These are phyloP conservation scores for Turritopsis rubra DNA, from an alignment of 30 jellyfish, hydroid and myxozoan genomes.

Conservation along the genomic window DNA sequence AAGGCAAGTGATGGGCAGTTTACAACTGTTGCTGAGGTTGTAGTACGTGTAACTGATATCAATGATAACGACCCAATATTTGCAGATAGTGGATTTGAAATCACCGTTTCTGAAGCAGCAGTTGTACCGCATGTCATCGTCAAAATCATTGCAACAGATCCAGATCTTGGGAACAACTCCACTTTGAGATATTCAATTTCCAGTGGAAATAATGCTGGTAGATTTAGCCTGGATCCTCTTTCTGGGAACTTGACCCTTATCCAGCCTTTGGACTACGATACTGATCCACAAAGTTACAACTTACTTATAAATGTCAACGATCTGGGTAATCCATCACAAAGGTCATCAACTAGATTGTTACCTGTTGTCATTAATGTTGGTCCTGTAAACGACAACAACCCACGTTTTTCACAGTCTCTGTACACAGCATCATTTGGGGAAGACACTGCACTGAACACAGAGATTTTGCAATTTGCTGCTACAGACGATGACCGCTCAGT, in stretches of 20 bases:
- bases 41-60: slow-evolving; percentile 80
- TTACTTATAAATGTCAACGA: slow-evolving; percentile 52
- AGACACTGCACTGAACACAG: background rate
- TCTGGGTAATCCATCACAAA: slow-evolving; percentile 46
- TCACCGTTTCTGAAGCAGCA: slow-evolving; percentile 62
- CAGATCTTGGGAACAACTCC: slow-evolving; percentile 66
- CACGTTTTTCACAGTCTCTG: background rate
- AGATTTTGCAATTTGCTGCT: slow-evolving; percentile 1
- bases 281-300: slow-evolving; percentile 22
- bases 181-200: slow-evolving; percentile 34
- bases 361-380: slow-evolving; percentile 14
- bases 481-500: slow-evolving; percentile 1
- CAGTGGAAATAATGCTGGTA: slow-evolving; percentile 41
- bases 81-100: slow-evolving; percentile 40
- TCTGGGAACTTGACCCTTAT: slow-evolving; percentile 55
- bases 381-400: slow-evolving; percentile 29
- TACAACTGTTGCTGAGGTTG: slow-evolving; percentile 62
- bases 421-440: slow-evolving; percentile 13
- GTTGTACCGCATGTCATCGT: slow-evolving; percentile 47
- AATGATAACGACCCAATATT: slow-evolving; percentile 76
- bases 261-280: slow-evolving; percentile 54
- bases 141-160: slow-evolving; percentile 70
- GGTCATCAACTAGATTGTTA: background rate
- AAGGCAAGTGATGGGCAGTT: slow-evolving; percentile 52
- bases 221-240: slow-evolving; percentile 37